Evolutionary conservation across 2,113 vertebrate genomes (phyloP).

Genomic region (Globicephala melas): DNA sequence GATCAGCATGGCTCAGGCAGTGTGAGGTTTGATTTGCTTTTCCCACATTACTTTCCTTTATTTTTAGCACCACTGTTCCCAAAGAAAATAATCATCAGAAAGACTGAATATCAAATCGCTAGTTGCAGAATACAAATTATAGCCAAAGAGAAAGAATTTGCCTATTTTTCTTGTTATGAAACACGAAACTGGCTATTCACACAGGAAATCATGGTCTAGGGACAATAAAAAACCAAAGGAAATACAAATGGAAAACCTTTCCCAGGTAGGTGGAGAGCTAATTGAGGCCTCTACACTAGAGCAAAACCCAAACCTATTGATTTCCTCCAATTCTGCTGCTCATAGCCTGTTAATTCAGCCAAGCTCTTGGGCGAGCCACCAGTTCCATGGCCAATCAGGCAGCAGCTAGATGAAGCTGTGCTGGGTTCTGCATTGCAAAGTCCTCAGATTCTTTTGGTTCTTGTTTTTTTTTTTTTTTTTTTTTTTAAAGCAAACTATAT

Average conservation of each 20-base stretch:
- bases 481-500: background rate
- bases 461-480: background rate
- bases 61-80: slow-evolving; percentile 66
- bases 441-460: background rate
- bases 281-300: background rate
- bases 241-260: slow-evolving; percentile 6
- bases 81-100: slow-evolving; percentile 53
- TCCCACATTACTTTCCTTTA: background rate
- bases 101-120: slow-evolving; percentile 36
- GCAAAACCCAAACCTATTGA: background rate
- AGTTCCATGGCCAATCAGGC: background rate
- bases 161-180: background rate
- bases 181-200: background rate
- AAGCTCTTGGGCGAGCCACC: accelerated
- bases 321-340: no score
- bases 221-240: background rate
- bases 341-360: background rate
- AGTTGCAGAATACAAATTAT: slow-evolving; percentile 40
- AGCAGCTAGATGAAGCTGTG: background rate
- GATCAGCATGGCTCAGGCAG: background rate
- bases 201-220: background rate
- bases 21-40: background rate
- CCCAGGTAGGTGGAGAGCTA: background rate
- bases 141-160: slow-evolving; percentile 10
- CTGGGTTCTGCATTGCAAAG: background rate